Percentiles rank a stretch among this genome's conserved stretches.
phyloP scores from a whole-genome alignment of 2,888 invertebrate genomes.

The Zaprionus bogoriensis region DNA sequence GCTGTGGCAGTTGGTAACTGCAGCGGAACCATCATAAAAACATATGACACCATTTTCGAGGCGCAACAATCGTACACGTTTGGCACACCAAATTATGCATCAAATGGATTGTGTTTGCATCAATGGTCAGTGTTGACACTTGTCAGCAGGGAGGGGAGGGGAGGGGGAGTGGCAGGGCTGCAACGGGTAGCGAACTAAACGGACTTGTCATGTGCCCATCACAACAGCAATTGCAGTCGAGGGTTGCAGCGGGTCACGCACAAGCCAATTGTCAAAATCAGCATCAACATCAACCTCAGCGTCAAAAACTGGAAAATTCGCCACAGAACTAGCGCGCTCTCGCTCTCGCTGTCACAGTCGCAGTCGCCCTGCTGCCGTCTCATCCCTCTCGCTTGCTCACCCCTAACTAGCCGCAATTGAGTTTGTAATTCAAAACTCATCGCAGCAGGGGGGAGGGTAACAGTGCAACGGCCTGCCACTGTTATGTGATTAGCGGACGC shows the following conservation, averaged over 20 bases:
- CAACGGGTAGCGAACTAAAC: slow-evolving; percentile 41
- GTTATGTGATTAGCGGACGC: neutral
- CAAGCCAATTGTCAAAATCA: slow-evolving; percentile 47
- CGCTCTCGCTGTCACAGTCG: slow-evolving; percentile 23
- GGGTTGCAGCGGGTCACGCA: neutral
- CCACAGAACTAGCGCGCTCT: slow-evolving; percentile 5
- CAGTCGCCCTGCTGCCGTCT: neutral
- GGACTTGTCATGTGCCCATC: slow-evolving; percentile 69
- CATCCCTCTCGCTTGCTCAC: neutral
- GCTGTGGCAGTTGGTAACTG: slow-evolving; percentile 2
- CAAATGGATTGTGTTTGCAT: slow-evolving; percentile 63
- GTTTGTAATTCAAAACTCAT: slow-evolving; percentile 58
- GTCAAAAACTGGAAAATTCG: neutral
- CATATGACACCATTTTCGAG: slow-evolving; percentile 66
- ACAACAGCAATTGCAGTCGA: slow-evolving; percentile 40
- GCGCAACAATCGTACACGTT: too few relatives aligned
- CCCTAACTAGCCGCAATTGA: slow-evolving; percentile 61
- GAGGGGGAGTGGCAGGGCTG: neutral
- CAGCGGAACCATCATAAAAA: slow-evolving; percentile 51
- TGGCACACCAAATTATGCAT: slow-evolving; percentile 59
- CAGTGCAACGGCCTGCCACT: neutral
- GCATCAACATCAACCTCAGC: slow-evolving; percentile 22
- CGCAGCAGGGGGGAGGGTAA: neutral
- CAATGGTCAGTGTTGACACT: slow-evolving; percentile 62
- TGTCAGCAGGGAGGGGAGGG: neutral